phyloP scores from a whole-genome alignment of 2,797 vertebrate species.

The Sebastes nivosus region DNA sequence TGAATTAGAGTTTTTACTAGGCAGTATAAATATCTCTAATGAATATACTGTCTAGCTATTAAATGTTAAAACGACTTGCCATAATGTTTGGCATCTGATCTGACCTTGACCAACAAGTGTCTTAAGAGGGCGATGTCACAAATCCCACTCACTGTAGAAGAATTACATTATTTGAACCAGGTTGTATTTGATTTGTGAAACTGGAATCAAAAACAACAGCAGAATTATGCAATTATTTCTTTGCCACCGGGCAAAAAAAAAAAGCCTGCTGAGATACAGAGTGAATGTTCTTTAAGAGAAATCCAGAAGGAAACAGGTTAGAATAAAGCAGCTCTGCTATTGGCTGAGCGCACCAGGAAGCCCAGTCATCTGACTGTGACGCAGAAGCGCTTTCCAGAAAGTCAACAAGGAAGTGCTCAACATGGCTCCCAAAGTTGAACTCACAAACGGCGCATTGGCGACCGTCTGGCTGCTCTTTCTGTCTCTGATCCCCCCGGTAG shows the following conservation, averaged over 20 bases:
- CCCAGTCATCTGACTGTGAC: conserved; percentile 72
- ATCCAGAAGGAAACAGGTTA: neutral
- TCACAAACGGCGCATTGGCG: conserved; percentile 36
- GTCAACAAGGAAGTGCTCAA: conserved; percentile 47
- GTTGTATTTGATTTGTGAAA: neutral
- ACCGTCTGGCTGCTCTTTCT: conserved; percentile 71
- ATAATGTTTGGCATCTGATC: neutral
- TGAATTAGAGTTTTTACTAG: too few relatives aligned
- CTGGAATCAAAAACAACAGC: neutral
- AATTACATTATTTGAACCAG: neutral
- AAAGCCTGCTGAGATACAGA: neutral
- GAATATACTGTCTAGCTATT: too few relatives aligned
- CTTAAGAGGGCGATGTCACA: neutral
- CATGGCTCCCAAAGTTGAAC: conserved; percentile 80
- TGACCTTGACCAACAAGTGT: neutral
- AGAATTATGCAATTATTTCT: neutral
- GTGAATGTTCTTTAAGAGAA: neutral
- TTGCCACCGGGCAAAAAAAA: neutral
- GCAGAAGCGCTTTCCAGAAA: conserved; percentile 3
- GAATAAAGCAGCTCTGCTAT: conserved; percentile 44
- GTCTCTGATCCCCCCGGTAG: conserved; percentile 76
- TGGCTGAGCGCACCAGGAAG: conserved; percentile 77
- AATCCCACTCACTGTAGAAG: neutral
- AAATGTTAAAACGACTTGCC: too few relatives aligned
- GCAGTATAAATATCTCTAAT: too few relatives aligned